Evolutionary conservation across 2,888 invertebrate species (phyloP), one percentile per base, ranked within the genome.

Genomic region (Chrysolina haemoptera): DNA sequence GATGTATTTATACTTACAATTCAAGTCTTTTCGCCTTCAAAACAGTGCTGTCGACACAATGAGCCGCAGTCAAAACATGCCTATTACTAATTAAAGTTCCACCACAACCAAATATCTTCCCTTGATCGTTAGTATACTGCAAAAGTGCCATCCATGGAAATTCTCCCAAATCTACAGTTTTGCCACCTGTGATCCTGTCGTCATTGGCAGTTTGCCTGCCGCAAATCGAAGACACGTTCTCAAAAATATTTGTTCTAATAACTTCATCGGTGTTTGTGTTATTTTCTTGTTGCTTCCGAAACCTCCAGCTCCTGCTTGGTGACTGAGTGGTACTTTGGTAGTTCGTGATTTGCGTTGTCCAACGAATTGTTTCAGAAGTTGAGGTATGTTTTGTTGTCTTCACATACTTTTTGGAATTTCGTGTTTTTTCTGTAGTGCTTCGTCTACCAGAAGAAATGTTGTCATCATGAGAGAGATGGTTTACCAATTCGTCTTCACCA

Each of bases 101-200:
- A 1, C 86, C 87, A 78, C 88, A 88, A n/a, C 82, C 83, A 63
- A 71, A 76, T 20, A 43, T 73, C 14, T 76, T 65, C 14, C 70
- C 64, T 3, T 62, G 71, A 6, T 75, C 70, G 14, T 70, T 65
- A 11, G 10, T 71, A 55, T 80, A 84, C 59, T 71, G 79, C 48
- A 86, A 66, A n/a, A 85, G 68, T 1, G 81, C 85, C 80, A 85
- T 81, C 87, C 87, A 87, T 9, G 87, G 86, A 74, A 82, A 86
- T 74, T 87, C 86, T 20, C 83, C 82, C 40, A 86, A 63, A n/a
- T 81, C 91, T 0, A 92, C 91, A 62, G 90, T 87, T 70, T 89
- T 89, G 11, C 93, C 93, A 63, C 91, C 92, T 77, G 90, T 90
- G 65, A 93, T 91, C 65, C 90, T 89, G 83, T 93, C 90, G n/a